These are phyloP conservation scores for Apteryx mantelli DNA, from an alignment of 2,113 vertebrate genomes.

Conservation along the genomic window DNA sequence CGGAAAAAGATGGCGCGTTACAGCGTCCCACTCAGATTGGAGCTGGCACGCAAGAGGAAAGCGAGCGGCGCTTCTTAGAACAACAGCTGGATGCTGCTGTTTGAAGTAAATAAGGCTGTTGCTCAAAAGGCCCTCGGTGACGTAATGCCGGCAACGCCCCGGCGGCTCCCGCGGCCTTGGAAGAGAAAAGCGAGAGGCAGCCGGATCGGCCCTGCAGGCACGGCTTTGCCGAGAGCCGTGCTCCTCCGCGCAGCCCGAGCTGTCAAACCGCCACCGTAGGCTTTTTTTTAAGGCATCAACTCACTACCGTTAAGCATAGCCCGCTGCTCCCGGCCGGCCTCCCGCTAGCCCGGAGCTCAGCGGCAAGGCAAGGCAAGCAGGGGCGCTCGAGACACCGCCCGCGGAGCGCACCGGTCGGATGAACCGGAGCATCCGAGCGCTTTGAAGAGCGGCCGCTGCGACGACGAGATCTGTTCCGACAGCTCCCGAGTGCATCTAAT, in stretches of 20 bases:
- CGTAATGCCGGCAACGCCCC: conserved; percentile 43
- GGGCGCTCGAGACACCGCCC: neutral
- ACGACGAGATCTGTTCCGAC: neutral
- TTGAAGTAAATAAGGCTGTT: conserved; percentile 42
- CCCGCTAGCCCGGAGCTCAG: neutral
- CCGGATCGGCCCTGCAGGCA: neutral
- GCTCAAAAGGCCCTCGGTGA: conserved; percentile 39
- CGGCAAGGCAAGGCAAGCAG: neutral
- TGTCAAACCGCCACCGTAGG: neutral
- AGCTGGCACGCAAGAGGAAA: neutral
- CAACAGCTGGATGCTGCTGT: conserved; percentile 55
- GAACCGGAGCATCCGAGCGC: neutral
- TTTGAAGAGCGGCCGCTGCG: neutral
- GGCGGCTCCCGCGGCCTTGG: neutral
- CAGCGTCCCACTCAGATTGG: neutral
- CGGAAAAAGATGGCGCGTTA: neutral
- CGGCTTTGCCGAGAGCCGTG: neutral
- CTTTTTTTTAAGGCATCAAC: neutral
- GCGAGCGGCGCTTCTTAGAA: conserved; percentile 14
- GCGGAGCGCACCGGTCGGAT: neutral
- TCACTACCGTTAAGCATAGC: neutral
- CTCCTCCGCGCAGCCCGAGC: neutral
- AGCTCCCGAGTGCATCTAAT: neutral
- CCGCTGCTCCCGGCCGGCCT: neutral
- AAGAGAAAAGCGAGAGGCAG: neutral